Evolutionary conservation across 2,797 vertebrate genomes (phyloP), one percentile per base, ranked within the genome.

Genomic region (Falco berigora): DNA sequence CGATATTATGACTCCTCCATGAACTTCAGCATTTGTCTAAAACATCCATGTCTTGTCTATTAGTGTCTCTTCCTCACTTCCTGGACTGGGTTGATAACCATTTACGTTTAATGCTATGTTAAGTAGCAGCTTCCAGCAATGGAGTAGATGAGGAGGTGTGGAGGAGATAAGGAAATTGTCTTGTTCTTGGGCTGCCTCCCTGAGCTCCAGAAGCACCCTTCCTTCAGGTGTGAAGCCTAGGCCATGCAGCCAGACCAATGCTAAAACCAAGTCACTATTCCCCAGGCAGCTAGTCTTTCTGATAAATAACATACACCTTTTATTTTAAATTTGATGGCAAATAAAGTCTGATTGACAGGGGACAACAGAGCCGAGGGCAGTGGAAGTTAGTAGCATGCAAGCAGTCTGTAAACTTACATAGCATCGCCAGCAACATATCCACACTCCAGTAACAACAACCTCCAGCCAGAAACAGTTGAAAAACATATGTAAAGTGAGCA

Each of bases 11-110:
- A 8, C 62, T 86, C 82, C 77, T 91, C 75, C 22, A 16, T 7
- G 34, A 75, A 73, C 49, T 68, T 91, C 94, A 91, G 42, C 36
- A 47, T 86, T 96, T 93, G 82, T 94, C 50, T 94, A 64, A 97
- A 92, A 40, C 62, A 82, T 27, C 27, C 7, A 13, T 40, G 80
- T 66, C 62, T 88, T 75, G 49, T 66, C 89, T 87, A 46, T 92
- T 92, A 89, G 62, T 49, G 69, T 42, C 63, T 86, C 52, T 80
- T 59, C 44, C 61, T 82, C 47, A 7, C 69, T 95, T 78, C 90
- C 91, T 90, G 83, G 80, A 10, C 44, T 42, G 83, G 44, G 73
- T 73, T 95, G 94, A 79, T 92, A 95, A 79, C 85, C 72, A 73
- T 74, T 90, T 59, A 74, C 12, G 2, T 76, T 84, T 91, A 90